Conservation (phyloP, 1,140 invertebrate genomes). For the Aphelinus atriplicis region DNA sequence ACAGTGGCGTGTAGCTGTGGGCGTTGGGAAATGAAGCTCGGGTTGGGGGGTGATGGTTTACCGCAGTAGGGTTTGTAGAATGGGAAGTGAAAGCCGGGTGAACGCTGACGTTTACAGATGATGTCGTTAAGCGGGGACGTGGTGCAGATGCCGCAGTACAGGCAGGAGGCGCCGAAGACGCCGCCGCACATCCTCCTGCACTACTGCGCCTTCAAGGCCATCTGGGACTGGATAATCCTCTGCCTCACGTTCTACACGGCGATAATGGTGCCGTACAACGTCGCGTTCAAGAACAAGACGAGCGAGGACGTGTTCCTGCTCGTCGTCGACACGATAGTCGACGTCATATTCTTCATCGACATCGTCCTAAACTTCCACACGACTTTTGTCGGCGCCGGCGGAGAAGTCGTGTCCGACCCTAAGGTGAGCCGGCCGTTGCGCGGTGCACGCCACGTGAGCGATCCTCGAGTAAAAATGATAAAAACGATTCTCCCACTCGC, state of each 20-base stretch:
- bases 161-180: slow-evolving; percentile 99
- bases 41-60: too few species aligned
- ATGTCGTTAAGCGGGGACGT: slow-evolving; percentile 97
- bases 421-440: slow-evolving; percentile 70
- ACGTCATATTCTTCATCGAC: slow-evolving; percentile 99
- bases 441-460: too few species aligned
- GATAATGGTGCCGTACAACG: slow-evolving; percentile 99
- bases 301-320: slow-evolving; percentile 97
- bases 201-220: slow-evolving; percentile 98
- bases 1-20: too few species aligned
- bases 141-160: slow-evolving; percentile 98
- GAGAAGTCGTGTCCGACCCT: slow-evolving; percentile 97
- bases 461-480: too few species aligned
- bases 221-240: slow-evolving; percentile 99
- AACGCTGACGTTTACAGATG: slow-evolving; percentile 73
- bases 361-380: slow-evolving; percentile 99
- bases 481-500: slow-evolving; percentile 25
- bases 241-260: slow-evolving; percentile 99
- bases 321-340: slow-evolving; percentile 98
- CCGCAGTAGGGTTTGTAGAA: too few species aligned
- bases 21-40: too few species aligned
- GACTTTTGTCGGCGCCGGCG: slow-evolving; percentile 98
- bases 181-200: slow-evolving; percentile 97
- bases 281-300: slow-evolving; percentile 99
- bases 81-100: too few species aligned